Percentiles rank a stretch among this genome's conserved stretches.
These are phyloP conservation scores for Caenorhabditis virilis DNA, from an alignment of 2,888 invertebrate species.

Conservation along the genomic window DNA sequence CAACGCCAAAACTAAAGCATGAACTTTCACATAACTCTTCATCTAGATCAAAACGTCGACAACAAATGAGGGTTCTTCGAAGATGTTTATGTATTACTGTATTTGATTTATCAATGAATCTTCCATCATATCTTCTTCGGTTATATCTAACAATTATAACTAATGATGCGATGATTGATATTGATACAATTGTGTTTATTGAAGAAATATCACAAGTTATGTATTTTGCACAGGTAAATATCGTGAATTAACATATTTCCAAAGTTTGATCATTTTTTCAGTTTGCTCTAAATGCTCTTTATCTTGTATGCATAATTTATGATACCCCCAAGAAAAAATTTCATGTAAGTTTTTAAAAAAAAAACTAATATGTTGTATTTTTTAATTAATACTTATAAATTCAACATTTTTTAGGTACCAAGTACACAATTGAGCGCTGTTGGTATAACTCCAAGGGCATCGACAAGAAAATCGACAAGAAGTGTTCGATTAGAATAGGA, in stretches of 20 bases:
- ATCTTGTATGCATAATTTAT: slow-evolving; percentile 62
- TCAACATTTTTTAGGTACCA: slow-evolving; percentile 10
- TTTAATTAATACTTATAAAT: no score
- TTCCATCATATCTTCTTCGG: slow-evolving; percentile 59
- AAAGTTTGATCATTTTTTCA: slow-evolving; percentile 29
- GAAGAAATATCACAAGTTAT: slow-evolving; percentile 61
- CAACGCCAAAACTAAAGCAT: no score
- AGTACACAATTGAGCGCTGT: slow-evolving; percentile 21
- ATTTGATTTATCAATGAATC: slow-evolving; percentile 64
- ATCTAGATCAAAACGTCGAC: slow-evolving; percentile 47
- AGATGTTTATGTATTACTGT: slow-evolving; percentile 60
- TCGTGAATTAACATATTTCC: neutral
- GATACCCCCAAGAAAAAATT: slow-evolving; percentile 50
- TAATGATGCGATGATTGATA: slow-evolving; percentile 15
- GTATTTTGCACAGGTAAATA: slow-evolving; percentile 59
- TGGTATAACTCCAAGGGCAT: slow-evolving; percentile 25
- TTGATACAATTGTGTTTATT: slow-evolving; percentile 14
- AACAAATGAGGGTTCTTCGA: slow-evolving; percentile 57
- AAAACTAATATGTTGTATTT: neutral
- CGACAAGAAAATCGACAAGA: no score
- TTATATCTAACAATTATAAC: slow-evolving; percentile 54
- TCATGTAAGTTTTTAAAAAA: slow-evolving; percentile 13
- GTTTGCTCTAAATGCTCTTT: slow-evolving; percentile 64
- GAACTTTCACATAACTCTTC: no score
- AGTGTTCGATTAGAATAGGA: no score